A percentile compares a stretch with the other conserved stretches of the same genome.
phyloP scores from a whole-genome alignment of 2,113 vertebrate species.

The Bubalus kerabau region DNA sequence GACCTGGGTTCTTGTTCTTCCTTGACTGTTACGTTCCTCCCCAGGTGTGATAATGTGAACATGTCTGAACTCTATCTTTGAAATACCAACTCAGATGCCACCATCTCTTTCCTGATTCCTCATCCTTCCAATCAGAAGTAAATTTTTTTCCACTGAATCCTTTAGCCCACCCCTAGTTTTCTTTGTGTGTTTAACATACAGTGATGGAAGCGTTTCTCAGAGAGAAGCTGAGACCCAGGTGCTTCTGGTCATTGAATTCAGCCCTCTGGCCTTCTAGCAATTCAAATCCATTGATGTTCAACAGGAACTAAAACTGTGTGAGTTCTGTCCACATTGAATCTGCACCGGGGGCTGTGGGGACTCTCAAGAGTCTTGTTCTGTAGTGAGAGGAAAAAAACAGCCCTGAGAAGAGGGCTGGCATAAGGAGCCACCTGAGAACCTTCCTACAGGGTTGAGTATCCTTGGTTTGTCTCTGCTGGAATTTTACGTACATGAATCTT shows the following conservation, averaged over 20 bases:
- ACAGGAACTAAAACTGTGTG: background rate
- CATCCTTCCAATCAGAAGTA: background rate
- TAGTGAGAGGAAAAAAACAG: background rate
- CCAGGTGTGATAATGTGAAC: background rate
- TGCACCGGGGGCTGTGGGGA: background rate
- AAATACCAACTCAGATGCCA: background rate
- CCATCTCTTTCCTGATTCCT: background rate
- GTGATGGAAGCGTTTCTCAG: background rate
- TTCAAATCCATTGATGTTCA: background rate
- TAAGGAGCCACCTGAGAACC: background rate
- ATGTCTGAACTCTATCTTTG: background rate
- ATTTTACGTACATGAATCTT: background rate
- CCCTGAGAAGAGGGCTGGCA: background rate
- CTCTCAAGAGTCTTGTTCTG: background rate
- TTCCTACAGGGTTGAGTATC: background rate
- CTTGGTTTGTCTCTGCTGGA: background rate
- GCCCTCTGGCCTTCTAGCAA: background rate
- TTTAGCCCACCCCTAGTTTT: background rate
- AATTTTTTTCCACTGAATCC: background rate
- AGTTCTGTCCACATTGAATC: background rate
- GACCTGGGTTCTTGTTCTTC: background rate
- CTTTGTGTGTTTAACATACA: background rate
- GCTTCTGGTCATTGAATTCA: background rate
- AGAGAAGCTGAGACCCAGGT: background rate
- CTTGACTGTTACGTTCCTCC: background rate